phyloP scores from a whole-genome alignment of 2,888 invertebrate genomes.

The Luperina testacea region DNA sequence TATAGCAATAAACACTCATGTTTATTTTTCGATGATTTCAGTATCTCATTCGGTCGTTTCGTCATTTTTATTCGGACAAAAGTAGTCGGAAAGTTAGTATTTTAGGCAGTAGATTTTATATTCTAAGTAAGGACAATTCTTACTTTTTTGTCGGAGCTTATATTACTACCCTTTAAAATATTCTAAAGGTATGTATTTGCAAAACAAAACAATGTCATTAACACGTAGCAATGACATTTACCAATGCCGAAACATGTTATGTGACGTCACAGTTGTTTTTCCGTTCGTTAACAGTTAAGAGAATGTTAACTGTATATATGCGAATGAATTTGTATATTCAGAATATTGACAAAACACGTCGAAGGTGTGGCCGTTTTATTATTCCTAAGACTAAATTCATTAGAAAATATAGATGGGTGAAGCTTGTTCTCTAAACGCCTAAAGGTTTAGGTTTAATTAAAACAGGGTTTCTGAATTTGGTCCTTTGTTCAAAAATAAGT shows the following conservation, averaged over 20 bases:
- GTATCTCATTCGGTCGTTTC: no score
- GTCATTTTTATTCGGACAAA: no score
- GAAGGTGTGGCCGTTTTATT: slow-evolving; percentile 4
- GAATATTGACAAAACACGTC: slow-evolving; percentile 4
- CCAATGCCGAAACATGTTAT: slow-evolving; percentile 24
- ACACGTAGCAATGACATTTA: slow-evolving; percentile 9
- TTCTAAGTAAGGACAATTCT: no score
- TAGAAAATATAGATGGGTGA: neutral
- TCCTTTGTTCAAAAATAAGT: slow-evolving; percentile 28
- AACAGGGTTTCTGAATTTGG: slow-evolving; percentile 4
- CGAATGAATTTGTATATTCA: slow-evolving; percentile 22
- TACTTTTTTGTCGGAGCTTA: no score
- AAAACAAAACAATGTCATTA: slow-evolving; percentile 14
- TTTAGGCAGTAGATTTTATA: no score
- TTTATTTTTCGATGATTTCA: no score
- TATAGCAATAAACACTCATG: no score
- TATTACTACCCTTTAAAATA: neutral
- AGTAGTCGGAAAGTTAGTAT: no score
- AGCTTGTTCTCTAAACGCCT: slow-evolving; percentile 25
- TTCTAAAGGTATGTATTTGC: neutral
- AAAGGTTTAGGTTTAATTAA: slow-evolving; percentile 33
- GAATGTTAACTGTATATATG: neutral
- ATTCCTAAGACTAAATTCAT: neutral
- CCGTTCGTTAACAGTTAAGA: slow-evolving; percentile 13
- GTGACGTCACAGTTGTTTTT: slow-evolving; percentile 25